Evolutionary conservation across 2,888 invertebrate genomes (phyloP).

Genomic region (Cheilosia vernalis): DNA sequence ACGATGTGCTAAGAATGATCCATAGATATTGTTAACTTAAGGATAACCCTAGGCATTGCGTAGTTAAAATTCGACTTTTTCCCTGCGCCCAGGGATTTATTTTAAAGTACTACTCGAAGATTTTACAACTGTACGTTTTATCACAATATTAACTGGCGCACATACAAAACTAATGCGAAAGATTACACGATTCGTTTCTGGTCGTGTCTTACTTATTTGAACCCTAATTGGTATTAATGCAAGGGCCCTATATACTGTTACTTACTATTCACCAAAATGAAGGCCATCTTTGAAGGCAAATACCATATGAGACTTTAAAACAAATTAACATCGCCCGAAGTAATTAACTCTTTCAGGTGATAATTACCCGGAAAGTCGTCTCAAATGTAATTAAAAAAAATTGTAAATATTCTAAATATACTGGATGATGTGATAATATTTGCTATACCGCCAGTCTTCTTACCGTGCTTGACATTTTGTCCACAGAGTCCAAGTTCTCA

Average conservation of each 20-base stretch:
- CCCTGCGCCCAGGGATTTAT: too few relatives aligned
- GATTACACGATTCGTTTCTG: background rate
- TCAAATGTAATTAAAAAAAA: conserved; percentile 6
- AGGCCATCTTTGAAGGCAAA: background rate
- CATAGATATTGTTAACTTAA: too few relatives aligned
- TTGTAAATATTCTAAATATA: conserved; percentile 9
- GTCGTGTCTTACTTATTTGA: background rate
- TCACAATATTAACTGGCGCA: background rate
- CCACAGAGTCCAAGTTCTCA: background rate
- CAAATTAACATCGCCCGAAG: background rate
- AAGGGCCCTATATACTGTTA: background rate
- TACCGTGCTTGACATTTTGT: conserved; percentile 52
- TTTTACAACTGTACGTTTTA: too few relatives aligned
- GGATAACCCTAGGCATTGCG: too few relatives aligned
- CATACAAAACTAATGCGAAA: background rate
- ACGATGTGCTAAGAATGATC: too few relatives aligned
- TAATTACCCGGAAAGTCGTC: background rate
- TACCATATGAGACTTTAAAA: background rate
- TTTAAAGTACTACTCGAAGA: too few relatives aligned
- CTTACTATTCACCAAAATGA: conserved; percentile 1
- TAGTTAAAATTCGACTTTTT: too few relatives aligned
- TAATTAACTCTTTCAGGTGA: background rate
- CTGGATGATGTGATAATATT: background rate
- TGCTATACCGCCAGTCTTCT: background rate
- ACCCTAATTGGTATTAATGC: conserved; percentile 1